Percentiles rank a stretch among this genome's conserved stretches.
Conservation (phyloP, 2,797 vertebrate species). For the Acrossocheilus wenchowensis region DNA sequence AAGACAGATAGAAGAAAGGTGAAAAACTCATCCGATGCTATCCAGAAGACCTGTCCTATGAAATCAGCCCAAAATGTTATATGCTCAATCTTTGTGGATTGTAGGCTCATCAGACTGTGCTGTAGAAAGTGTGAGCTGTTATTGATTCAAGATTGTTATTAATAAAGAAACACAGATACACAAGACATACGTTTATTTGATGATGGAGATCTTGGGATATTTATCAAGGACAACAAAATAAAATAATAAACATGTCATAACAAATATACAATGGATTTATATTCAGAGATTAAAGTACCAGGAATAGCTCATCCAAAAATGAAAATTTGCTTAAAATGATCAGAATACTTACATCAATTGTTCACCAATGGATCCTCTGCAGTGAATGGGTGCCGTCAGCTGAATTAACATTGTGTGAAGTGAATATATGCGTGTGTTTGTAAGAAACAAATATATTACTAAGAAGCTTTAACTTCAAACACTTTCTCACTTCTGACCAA, state of each 20-base stretch:
- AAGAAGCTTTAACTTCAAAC: not conserved
- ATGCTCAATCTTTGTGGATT: slow-evolving; percentile 1
- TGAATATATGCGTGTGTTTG: too few relatives aligned
- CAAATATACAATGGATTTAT: not conserved
- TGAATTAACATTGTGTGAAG: too few relatives aligned
- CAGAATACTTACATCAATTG: not conserved
- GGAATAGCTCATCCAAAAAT: too few relatives aligned
- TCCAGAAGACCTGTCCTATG: not conserved
- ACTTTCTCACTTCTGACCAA: not conserved
- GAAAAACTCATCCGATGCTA: not conserved
- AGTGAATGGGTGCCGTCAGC: not conserved
- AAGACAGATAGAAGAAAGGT: slow-evolving; percentile 3
- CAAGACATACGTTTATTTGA: not conserved
- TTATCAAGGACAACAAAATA: not conserved
- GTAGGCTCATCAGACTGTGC: not conserved
- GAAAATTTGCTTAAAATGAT: not conserved
- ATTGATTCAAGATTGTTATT: slow-evolving; percentile 5
- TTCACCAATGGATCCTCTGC: not conserved
- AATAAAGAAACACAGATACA: not conserved
- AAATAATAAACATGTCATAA: not conserved
- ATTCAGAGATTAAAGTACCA: not conserved
- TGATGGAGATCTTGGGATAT: not conserved
- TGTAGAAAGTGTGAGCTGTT: not conserved
- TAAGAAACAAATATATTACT: too few relatives aligned
- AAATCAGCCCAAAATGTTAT: slow-evolving; percentile 13